phyloP scores from a whole-genome alignment of 2,888 invertebrate genomes.

The Dimorphilus gyrociliatus region DNA sequence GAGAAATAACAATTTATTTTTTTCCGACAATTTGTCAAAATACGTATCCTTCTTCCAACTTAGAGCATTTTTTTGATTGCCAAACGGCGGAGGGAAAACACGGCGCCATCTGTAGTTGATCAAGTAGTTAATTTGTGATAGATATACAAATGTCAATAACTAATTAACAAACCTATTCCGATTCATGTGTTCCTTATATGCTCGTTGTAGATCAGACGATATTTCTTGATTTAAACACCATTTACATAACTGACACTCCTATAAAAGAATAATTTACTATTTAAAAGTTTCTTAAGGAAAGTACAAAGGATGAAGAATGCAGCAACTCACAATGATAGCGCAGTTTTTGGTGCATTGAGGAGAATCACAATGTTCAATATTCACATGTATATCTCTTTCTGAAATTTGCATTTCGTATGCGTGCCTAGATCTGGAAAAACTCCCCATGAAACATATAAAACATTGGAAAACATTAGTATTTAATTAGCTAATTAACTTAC shows the following conservation, averaged over 20 bases:
- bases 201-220: conserved; percentile 46
- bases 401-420: conserved; percentile 52
- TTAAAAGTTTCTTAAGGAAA: no score
- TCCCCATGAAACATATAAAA: background rate
- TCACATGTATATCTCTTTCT: conserved; percentile 61
- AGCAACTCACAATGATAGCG: conserved; percentile 41
- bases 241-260: conserved; percentile 56
- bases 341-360: conserved; percentile 45
- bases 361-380: conserved; percentile 49
- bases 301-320: no score
- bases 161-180: no score
- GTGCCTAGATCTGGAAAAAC: conserved; percentile 26
- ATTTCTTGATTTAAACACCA: conserved; percentile 53
- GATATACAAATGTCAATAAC: no score
- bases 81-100: conserved; percentile 53
- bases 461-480: background rate
- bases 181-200: conserved; percentile 64
- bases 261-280: no score
- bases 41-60: conserved; percentile 13
- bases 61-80: conserved; percentile 13
- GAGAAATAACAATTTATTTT: conserved; percentile 55
- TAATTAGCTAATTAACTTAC: conserved; percentile 9
- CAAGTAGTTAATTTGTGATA: no score
- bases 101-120: no score
- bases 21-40: conserved; percentile 44